Percentiles rank a stretch among this genome's conserved stretches.
phyloP scores from a whole-genome alignment of 2,888 invertebrate species.

The Parapristionchus giblindavisi region DNA sequence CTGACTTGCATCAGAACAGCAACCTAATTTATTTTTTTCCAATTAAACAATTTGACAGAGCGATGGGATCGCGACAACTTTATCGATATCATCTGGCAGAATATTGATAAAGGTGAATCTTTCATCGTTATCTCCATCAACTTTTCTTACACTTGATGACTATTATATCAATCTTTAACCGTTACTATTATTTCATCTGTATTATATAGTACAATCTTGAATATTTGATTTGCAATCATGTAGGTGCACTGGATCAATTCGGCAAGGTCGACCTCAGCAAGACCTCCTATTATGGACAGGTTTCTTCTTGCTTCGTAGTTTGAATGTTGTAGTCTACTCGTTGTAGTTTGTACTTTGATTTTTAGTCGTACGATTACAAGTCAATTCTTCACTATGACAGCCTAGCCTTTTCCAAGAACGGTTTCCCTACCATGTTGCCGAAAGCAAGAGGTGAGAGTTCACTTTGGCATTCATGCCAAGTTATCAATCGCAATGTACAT shows the following conservation, averaged over 20 bases:
- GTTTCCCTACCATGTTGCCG: conserved; percentile 68
- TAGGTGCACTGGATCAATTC: conserved; percentile 69
- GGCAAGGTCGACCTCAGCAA: conserved; percentile 69
- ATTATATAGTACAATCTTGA: too few species aligned
- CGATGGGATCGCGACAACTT: conserved; percentile 69
- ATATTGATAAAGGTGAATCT: conserved; percentile 66
- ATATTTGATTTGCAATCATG: conserved; percentile 32
- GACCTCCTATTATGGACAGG: conserved; percentile 69
- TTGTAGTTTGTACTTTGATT: too few species aligned
- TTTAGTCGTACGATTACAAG: conserved; percentile 67
- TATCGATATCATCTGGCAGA: conserved; percentile 70
- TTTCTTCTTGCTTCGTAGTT: not conserved
- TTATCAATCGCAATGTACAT: too few species aligned
- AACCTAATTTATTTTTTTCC: conserved; percentile 6
- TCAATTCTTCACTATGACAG: conserved; percentile 70
- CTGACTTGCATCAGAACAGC: too few species aligned
- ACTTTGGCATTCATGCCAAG: too few species aligned
- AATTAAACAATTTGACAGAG: conserved; percentile 53
- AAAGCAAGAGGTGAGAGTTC: conserved; percentile 64
- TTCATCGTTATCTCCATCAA: not conserved
- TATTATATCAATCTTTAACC: not conserved
- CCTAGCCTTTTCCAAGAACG: conserved; percentile 69
- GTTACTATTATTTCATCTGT: not conserved
- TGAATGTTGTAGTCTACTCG: too few species aligned
- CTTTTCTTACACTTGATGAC: not conserved